Conservation (phyloP, 2,888 invertebrate genomes). For the Rambutsinella grinnellia region DNA sequence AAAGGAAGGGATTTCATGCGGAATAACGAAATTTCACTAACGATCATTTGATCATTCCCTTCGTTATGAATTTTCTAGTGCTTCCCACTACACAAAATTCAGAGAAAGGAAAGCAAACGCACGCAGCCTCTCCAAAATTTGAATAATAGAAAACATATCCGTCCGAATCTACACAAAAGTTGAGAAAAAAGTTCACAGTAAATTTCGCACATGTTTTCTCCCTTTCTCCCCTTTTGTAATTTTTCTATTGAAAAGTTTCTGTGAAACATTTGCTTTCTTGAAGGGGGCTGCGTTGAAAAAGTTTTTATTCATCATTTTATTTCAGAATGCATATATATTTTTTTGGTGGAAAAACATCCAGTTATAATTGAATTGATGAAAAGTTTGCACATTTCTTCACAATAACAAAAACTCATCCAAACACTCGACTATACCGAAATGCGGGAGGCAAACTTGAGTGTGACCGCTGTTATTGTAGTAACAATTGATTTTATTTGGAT, state of each 20-base stretch:
- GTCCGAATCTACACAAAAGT: too few relatives aligned
- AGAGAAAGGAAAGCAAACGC: background rate
- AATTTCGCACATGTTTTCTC: background rate
- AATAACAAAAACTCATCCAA: too few relatives aligned
- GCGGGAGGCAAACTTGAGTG: too few relatives aligned
- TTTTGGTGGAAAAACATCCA: too few relatives aligned
- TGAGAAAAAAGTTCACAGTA: background rate
- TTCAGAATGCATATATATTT: background rate
- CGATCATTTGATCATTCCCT: constrained; percentile 50
- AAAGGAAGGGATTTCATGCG: constrained; percentile 40
- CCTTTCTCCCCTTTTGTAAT: background rate
- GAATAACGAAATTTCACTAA: constrained; percentile 56
- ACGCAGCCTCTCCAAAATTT: background rate
- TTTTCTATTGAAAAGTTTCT: background rate
- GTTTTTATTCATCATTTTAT: background rate
- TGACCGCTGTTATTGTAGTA: too few relatives aligned
- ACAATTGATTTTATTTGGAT: too few relatives aligned
- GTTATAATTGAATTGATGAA: constrained; percentile 44
- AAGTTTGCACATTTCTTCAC: constrained; percentile 40
- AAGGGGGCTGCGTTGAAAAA: background rate
- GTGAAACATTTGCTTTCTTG: too few relatives aligned
- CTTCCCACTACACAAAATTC: too few relatives aligned
- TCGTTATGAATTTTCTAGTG: background rate
- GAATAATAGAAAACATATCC: background rate
- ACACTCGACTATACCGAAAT: too few relatives aligned